Evolutionary conservation across 2,888 invertebrate genomes (phyloP), one percentile per base, ranked within the genome.

Genomic region (Tachina fera): DNA sequence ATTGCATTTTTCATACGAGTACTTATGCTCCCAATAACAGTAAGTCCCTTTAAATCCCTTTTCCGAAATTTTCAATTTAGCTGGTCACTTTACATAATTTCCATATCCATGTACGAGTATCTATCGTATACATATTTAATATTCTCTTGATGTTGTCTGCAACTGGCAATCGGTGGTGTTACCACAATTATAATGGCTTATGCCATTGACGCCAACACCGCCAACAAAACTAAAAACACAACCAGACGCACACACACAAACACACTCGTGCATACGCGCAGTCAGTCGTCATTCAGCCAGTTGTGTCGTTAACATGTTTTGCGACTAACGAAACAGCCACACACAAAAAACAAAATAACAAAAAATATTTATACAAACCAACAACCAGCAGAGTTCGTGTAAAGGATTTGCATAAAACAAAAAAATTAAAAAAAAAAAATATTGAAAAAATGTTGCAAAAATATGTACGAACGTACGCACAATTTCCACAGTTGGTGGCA

Each of bases 141-240:
- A 86, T 86, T 83, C 86, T 76, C 79, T 72, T 72, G 82, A 71
- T 60, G 83, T 79, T 86, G 75, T 86, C 86, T 86, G 86, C 75
- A 83, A 86, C 82, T 83, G 86, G 83, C 86, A 86, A 79, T 83
- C 60, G 85, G 67, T 86, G 86, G 86, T 86, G 86, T 86, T 86
- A 86, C 79, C 86, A 71, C 86, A 86, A 86, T 86, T 86, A 86
- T 86, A 86, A 86, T 83, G 86, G 86, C 83, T 86, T 79, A 86
- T 86, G 86, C 86, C 83, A 86, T 83, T 83, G 86, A 86, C 86
- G 86, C 86, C 86, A 86, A 86, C 83, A 86, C 86, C 86, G 83
- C 83, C 83, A 86, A 83, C 82, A 79, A 83, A 79, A 79, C 56
- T 49, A 61, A 83, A 70, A 70, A 79, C 53, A 77, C 67, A 65